Evolutionary conservation across 2,888 invertebrate species (phyloP).

Genomic region (Caenorhabditis zanzibari): DNA sequence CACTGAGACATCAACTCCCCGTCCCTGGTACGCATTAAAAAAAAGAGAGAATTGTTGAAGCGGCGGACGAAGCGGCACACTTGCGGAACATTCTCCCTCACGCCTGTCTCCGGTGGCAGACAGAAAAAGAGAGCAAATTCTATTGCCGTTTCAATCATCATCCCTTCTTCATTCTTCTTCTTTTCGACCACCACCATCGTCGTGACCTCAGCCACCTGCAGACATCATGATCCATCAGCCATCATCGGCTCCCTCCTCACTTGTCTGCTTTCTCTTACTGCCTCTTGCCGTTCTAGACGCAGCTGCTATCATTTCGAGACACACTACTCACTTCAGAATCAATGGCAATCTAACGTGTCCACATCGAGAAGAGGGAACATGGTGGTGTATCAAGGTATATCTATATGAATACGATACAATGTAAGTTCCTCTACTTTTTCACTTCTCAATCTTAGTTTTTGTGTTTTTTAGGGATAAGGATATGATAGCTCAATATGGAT

Average conservation of each 20-base stretch:
- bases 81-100: conserved; percentile 18
- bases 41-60: conserved; percentile 4
- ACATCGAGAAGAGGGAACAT: not conserved
- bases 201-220: conserved; percentile 7
- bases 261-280: not conserved
- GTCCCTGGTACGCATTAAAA: conserved; percentile 19
- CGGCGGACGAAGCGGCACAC: conserved; percentile 26
- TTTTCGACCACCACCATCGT: conserved; percentile 12
- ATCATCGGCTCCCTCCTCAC: not conserved
- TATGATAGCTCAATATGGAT: not conserved
- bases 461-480: not conserved
- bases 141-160: not conserved
- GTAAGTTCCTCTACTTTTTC: not conserved
- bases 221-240: not conserved
- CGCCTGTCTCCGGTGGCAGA: conserved; percentile 12
- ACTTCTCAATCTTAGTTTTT: not conserved
- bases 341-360: not conserved
- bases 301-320: conserved; percentile 4
- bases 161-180: conserved; percentile 19
- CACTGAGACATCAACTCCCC: conserved; percentile 20
- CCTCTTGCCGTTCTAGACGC: not conserved
- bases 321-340: not conserved
- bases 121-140: not conserved
- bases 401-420: conserved; percentile 3
- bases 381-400: not conserved